Conservation (phyloP, 2,888 invertebrate species). For the Tipula vernalis region DNA sequence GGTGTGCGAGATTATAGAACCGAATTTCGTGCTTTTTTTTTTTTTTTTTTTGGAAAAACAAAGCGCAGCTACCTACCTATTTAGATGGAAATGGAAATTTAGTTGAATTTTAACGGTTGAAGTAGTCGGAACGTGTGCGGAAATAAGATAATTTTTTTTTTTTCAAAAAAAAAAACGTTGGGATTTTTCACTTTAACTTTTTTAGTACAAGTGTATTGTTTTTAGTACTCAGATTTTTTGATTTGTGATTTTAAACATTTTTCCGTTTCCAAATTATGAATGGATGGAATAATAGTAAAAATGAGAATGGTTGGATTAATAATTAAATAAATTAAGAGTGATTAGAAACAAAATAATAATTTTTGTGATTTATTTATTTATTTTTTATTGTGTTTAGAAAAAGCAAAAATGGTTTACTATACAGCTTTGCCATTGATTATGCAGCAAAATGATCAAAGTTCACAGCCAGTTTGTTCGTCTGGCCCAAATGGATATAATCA, state of each 20-base stretch:
- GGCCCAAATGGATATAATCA: conserved; percentile 23
- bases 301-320: background rate
- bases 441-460: conserved; percentile 28
- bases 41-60: background rate
- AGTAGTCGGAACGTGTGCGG: background rate
- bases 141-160: background rate
- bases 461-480: conserved; percentile 26
- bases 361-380: background rate
- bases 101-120: background rate
- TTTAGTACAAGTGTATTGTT: background rate
- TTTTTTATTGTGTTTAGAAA: conserved; percentile 21
- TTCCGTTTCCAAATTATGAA: background rate
- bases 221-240: background rate
- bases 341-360: background rate
- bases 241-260: background rate
- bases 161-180: background rate
- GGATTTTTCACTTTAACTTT: background rate
- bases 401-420: conserved; percentile 35
- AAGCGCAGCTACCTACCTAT: background rate
- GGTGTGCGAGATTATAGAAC: background rate
- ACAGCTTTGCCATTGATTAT: conserved; percentile 32
- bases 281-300: background rate
- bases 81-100: background rate
- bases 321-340: background rate
- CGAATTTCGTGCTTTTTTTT: background rate